Percentiles rank a stretch among this genome's conserved stretches.
phyloP scores from a whole-genome alignment of 2,888 invertebrate species.

The Acrobeloides nanus region DNA sequence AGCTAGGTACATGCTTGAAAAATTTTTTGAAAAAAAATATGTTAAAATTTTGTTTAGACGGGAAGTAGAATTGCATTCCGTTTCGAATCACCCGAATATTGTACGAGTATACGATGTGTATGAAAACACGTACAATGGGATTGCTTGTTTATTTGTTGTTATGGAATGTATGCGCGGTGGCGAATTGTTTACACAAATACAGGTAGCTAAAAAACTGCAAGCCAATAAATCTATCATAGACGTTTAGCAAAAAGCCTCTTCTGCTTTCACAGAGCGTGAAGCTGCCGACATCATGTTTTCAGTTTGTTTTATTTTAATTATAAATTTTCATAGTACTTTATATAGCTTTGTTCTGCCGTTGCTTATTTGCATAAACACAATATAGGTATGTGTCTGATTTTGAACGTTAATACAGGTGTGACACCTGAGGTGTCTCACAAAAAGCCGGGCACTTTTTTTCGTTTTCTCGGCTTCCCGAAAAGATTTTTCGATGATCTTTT shows the following conservation, averaged over 20 bases:
- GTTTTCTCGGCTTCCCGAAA: no score
- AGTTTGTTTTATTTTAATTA: slow-evolving; percentile 84
- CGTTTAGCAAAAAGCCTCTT: slow-evolving; percentile 70
- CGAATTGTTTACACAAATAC: slow-evolving; percentile 90
- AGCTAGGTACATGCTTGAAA: no score
- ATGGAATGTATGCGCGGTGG: slow-evolving; percentile 99
- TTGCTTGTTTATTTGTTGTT: slow-evolving; percentile 86
- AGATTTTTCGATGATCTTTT: no score
- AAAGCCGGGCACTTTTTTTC: no score
- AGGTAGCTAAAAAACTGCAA: slow-evolving; percentile 57
- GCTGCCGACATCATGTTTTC: slow-evolving; percentile 90
- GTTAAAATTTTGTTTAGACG: no score
- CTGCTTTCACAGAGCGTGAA: slow-evolving; percentile 92
- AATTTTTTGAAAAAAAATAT: no score
- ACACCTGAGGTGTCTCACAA: no score
- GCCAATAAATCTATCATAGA: slow-evolving; percentile 2
- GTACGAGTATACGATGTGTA: slow-evolving; percentile 88
- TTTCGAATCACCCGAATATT: slow-evolving; percentile 81
- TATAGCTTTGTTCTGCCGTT: no score
- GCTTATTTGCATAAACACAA: slow-evolving; percentile 83
- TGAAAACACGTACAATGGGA: slow-evolving; percentile 86
- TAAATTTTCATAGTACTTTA: no score
- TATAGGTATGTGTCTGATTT: no score
- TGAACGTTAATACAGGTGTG: no score
- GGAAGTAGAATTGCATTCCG: slow-evolving; percentile 83